Evolutionary conservation across 1,140 invertebrate species (phyloP), one percentile per base, ranked within the genome.

Genomic region (Drosophila ananassae): DNA sequence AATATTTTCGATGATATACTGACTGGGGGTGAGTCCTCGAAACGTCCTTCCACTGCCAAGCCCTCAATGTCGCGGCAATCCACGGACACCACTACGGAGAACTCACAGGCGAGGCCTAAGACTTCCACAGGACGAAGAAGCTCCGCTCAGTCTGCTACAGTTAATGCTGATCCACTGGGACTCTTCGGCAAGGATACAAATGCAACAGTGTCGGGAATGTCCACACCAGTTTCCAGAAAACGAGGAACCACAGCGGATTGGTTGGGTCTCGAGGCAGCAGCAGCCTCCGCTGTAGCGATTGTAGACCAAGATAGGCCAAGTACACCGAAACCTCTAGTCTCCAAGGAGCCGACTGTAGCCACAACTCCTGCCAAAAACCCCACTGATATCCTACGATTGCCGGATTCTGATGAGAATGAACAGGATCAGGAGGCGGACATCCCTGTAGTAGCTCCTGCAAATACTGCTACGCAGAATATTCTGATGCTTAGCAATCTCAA

Each of bases 41-140:
- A 85, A 48, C 60, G 83, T 12, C 83, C 90, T 2, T 55, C 84
- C 2, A 71, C 76, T 0, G 66, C 79, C 0, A 83, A 89, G 13
- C 79, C 87, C 4, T 66, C 75, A 0, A 87, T 92, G 47, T 92
- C 90, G 12, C 69, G 91, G 1, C 89, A 91, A 47, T 91, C 91
- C 4, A 91, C 90, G 1, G 91, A 92, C 17, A 92, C 89, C 10
- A 91, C 90, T 1, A 91, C 90, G 0, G 90, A 91, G 2, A 91
- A 78, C 39, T 90, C 67, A 5, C 79, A 84, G 44, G 61, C 77
- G 0, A 76, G 90, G 5, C 89, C 90, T 5, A 91, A 92, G 46
- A 91, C 91, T 0, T 77, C 91, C 0, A 62, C 74, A 2, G 90
- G 90, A 0, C 60, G 90, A 8, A 79, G 91, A 3, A 90, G 79